These are phyloP conservation scores for Crenichthys baileyi DNA, from an alignment of 2,797 vertebrate species.

Conservation along the genomic window DNA sequence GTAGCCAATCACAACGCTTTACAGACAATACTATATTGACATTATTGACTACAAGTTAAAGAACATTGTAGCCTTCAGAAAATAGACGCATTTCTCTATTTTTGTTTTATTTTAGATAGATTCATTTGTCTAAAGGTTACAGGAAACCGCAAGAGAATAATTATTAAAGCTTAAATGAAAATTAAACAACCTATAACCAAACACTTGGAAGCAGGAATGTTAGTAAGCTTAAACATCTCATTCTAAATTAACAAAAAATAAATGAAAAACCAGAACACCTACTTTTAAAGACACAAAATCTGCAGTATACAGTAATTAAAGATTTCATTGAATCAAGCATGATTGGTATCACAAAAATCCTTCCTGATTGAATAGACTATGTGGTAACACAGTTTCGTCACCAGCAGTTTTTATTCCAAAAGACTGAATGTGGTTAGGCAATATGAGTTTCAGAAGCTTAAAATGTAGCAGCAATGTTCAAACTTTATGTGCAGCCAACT, in stretches of 20 bases:
- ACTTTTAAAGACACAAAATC: not conserved
- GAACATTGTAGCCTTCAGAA: not conserved
- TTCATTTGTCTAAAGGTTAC: not conserved
- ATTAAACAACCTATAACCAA: not conserved
- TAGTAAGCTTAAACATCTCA: not conserved
- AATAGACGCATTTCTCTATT: not conserved
- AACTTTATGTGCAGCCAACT: not conserved
- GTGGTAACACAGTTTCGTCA: constrained; percentile 1
- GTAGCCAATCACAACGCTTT: constrained; percentile 60
- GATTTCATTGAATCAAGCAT: not conserved
- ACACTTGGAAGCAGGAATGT: not conserved
- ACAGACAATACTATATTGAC: too few species aligned
- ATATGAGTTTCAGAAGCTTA: constrained; percentile 8
- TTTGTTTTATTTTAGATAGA: constrained; percentile 32
- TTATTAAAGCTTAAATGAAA: not conserved
- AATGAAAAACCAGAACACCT: not conserved
- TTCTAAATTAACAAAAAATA: not conserved
- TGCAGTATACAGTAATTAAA: not conserved
- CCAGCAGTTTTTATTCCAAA: constrained; percentile 1
- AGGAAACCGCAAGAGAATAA: constrained; percentile 7
- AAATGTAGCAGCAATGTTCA: constrained; percentile 10
- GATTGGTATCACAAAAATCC: not conserved
- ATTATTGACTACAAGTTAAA: constrained; percentile 3
- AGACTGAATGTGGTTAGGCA: constrained; percentile 10
- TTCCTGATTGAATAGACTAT: not conserved